These are phyloP conservation scores for Chrysodeixis includens DNA, from an alignment of 2,888 invertebrate genomes.

Conservation along the genomic window DNA sequence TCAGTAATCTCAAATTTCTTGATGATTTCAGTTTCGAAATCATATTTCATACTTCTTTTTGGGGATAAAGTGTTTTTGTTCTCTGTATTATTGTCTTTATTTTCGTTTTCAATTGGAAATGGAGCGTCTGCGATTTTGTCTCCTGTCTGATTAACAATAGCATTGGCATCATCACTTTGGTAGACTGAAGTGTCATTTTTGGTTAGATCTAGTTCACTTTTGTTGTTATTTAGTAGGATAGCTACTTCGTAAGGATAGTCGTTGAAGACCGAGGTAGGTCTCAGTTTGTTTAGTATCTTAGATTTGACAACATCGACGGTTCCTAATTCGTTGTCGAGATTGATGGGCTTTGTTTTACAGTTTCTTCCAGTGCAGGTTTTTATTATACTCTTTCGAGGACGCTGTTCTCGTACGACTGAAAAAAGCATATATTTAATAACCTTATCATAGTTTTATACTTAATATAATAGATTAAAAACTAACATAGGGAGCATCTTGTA, in stretches of 20 bases:
- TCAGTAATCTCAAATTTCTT: slow-evolving; percentile 68
- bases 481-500: no score
- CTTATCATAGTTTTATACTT: no score
- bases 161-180: slow-evolving; percentile 30
- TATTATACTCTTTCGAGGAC: slow-evolving; percentile 60
- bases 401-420: slow-evolving; percentile 60
- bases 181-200: slow-evolving; percentile 24
- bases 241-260: slow-evolving; percentile 79
- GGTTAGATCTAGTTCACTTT: slow-evolving; percentile 28
- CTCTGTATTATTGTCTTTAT: slow-evolving; percentile 29
- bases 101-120: neutral
- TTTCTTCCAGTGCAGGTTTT: slow-evolving; percentile 58
- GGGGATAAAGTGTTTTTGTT: slow-evolving; percentile 46
- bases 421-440: slow-evolving; percentile 29
- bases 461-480: no score
- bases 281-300: slow-evolving; percentile 65
- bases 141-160: neutral
- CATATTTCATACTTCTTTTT: slow-evolving; percentile 72
- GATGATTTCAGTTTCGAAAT: slow-evolving; percentile 64
- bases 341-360: slow-evolving; percentile 37
- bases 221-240: slow-evolving; percentile 65
- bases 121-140: neutral
- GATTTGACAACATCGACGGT: slow-evolving; percentile 49
- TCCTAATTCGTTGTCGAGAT: slow-evolving; percentile 43
- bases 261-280: slow-evolving; percentile 68